Conservation (phyloP, 2,113 vertebrate genomes). For the Anguilla japonica region DNA sequence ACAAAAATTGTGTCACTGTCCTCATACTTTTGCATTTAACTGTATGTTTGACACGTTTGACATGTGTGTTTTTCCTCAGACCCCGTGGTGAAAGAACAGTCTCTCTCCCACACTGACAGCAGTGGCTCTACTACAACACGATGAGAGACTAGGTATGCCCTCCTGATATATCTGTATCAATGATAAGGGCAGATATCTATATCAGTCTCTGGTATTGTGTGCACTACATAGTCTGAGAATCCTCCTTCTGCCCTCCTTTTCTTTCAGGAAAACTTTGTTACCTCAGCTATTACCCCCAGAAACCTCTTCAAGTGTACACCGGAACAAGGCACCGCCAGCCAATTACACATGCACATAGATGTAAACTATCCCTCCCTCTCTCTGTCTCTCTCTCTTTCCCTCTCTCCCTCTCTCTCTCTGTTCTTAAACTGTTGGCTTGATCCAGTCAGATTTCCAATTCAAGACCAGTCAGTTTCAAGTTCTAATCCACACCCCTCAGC, state of each 20-base stretch:
- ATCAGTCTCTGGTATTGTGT: not conserved
- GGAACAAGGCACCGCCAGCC: conserved; percentile 60
- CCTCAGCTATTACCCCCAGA: conserved; percentile 69
- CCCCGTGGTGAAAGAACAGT: conserved; percentile 90
- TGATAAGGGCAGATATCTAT: not conserved
- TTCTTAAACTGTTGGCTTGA: conserved; percentile 63
- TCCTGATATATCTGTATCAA: not conserved
- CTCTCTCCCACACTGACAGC: conserved; percentile 85
- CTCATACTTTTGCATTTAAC: not conserved
- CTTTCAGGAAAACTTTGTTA: conserved; percentile 55
- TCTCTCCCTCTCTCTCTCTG: conserved; percentile 55
- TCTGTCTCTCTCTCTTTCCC: conserved; percentile 31
- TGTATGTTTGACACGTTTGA: not conserved
- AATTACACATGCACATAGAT: conserved; percentile 35
- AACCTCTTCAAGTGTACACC: conserved; percentile 68
- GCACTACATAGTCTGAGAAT: not conserved
- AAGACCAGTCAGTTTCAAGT: conserved; percentile 65
- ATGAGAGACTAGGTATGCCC: conserved; percentile 68
- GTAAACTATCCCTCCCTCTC: conserved; percentile 16
- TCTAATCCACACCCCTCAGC: not conserved
- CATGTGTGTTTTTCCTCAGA: conserved; percentile 67
- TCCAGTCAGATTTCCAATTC: conserved; percentile 56
- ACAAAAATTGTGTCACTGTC: too few relatives aligned
- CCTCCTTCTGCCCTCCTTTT: not conserved
- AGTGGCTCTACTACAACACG: conserved; percentile 88